These are phyloP conservation scores for Polypedilum vanderplanki DNA, from an alignment of 1,140 invertebrate genomes.

Conservation along the genomic window DNA sequence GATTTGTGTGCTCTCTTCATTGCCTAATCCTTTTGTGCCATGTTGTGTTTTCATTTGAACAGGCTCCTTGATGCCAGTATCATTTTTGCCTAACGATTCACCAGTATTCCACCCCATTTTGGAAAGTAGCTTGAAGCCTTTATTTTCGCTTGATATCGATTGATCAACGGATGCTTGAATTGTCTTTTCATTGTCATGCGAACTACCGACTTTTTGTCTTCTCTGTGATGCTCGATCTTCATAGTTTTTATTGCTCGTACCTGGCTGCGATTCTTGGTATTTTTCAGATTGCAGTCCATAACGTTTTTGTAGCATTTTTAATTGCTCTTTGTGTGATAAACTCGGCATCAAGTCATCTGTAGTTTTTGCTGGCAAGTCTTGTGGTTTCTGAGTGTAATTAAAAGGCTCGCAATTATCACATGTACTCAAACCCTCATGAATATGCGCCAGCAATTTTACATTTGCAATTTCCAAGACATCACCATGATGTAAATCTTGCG, in stretches of 20 bases:
- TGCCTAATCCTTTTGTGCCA: slow-evolving; percentile 39
- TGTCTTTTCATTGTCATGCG: slow-evolving; percentile 74
- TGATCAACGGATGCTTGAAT: slow-evolving; percentile 67
- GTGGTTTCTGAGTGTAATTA: slow-evolving; percentile 14
- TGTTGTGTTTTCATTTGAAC: slow-evolving; percentile 45
- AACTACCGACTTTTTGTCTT: slow-evolving; percentile 69
- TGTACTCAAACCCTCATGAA: slow-evolving; percentile 76
- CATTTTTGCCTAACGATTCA: slow-evolving; percentile 69
- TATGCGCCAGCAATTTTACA: slow-evolving; percentile 74
- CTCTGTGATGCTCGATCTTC: slow-evolving; percentile 72
- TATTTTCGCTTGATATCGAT: slow-evolving; percentile 62
- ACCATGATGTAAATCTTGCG: slow-evolving; percentile 60
- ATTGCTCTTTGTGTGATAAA: slow-evolving; percentile 55
- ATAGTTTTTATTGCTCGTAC: slow-evolving; percentile 45
- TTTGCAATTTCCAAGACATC: slow-evolving; percentile 61
- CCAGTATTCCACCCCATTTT: slow-evolving; percentile 94
- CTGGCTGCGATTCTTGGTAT: slow-evolving; percentile 31
- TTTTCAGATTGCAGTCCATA: slow-evolving; percentile 62
- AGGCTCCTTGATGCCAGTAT: slow-evolving; percentile 65
- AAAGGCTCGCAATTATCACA: slow-evolving; percentile 81
- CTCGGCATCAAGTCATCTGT: slow-evolving; percentile 42
- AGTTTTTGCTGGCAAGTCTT: slow-evolving; percentile 29
- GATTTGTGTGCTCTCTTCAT: slow-evolving; percentile 31
- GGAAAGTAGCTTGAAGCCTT: slow-evolving; percentile 79
- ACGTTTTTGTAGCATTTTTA: slow-evolving; percentile 72